A percentile compares a stretch with the other conserved stretches of the same genome.
Evolutionary conservation across 2,888 invertebrate genomes (phyloP).

Genomic region (Hofmannophila pseudospretella): DNA sequence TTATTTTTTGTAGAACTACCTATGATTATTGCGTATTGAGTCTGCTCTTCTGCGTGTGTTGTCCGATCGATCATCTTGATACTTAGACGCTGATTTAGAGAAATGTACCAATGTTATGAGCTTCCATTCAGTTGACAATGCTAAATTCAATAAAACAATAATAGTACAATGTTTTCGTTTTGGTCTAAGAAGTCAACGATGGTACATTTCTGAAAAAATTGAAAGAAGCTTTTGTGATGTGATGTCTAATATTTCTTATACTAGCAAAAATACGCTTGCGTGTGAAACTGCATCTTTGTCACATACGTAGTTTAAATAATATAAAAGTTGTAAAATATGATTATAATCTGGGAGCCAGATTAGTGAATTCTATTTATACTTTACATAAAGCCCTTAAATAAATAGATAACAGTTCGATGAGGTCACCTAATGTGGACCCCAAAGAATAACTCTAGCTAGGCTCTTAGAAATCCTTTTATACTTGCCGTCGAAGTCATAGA

Average conservation of each 20-base stretch:
- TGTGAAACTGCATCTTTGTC: not conserved
- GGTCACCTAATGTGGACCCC: too few relatives aligned
- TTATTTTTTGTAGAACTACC: conserved; percentile 66
- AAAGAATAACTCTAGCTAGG: too few relatives aligned
- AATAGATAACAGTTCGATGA: too few relatives aligned
- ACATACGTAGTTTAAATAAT: not conserved
- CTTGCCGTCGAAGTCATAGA: too few relatives aligned
- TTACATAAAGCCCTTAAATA: too few relatives aligned
- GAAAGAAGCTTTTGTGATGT: conserved; percentile 73
- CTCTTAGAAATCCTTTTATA: too few relatives aligned
- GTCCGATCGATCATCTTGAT: conserved; percentile 65
- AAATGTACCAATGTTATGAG: conserved; percentile 53
- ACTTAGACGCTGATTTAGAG: conserved; percentile 64
- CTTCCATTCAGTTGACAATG: not conserved
- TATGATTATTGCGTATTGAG: conserved; percentile 65
- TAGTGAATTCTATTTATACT: too few relatives aligned
- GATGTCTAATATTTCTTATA: conserved; percentile 57
- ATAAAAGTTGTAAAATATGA: too few relatives aligned
- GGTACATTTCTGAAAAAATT: conserved; percentile 59
- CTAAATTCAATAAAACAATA: not conserved
- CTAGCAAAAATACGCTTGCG: conserved; percentile 29
- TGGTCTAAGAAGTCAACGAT: conserved; percentile 13
- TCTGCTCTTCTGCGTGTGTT: conserved; percentile 76
- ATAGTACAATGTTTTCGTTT: not conserved
- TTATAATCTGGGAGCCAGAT: too few relatives aligned